A percentile compares a stretch with the other conserved stretches of the same genome.
Evolutionary conservation across 2,113 vertebrate species (phyloP).

Genomic region (Anseranas semipalmata): DNA sequence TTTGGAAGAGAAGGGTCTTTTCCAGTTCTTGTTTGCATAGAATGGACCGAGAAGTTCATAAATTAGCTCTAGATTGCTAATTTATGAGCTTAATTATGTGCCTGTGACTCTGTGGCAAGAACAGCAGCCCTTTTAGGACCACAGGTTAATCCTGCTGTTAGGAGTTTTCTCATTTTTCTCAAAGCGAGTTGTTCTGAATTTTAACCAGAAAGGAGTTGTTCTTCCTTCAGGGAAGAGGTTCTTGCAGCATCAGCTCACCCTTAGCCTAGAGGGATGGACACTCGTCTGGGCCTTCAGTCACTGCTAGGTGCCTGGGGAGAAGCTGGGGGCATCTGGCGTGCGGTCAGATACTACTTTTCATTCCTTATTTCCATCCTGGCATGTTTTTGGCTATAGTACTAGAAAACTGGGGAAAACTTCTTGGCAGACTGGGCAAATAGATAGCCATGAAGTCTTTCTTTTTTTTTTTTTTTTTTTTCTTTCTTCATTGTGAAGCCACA

Average conservation of each 20-base stretch:
- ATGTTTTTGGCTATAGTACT: not conserved
- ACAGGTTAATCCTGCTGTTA: not conserved
- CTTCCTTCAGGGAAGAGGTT: not conserved
- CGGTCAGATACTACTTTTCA: not conserved
- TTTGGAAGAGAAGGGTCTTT: not conserved
- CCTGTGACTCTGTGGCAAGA: fast-evolving
- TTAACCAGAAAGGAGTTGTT: not conserved
- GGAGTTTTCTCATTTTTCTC: not conserved
- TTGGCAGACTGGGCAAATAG: not conserved
- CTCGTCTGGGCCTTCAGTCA: not conserved
- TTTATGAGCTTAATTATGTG: not conserved
- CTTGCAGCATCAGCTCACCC: not conserved
- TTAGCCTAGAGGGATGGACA: not conserved
- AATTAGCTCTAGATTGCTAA: not conserved
- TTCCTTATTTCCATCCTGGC: fast-evolving
- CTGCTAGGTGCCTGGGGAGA: not conserved
- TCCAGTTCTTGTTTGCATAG: not conserved
- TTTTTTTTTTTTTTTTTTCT: constrained; percentile 49
- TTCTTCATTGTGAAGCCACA: not conserved
- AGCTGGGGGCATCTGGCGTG: not conserved
- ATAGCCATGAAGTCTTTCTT: not conserved
- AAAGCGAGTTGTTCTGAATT: not conserved
- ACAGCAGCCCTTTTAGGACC: not conserved
- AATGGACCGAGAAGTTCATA: not conserved
- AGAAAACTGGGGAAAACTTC: not conserved